Evolutionary conservation across 2,888 invertebrate species (phyloP).

Genomic region (Teleiodes luculella): DNA sequence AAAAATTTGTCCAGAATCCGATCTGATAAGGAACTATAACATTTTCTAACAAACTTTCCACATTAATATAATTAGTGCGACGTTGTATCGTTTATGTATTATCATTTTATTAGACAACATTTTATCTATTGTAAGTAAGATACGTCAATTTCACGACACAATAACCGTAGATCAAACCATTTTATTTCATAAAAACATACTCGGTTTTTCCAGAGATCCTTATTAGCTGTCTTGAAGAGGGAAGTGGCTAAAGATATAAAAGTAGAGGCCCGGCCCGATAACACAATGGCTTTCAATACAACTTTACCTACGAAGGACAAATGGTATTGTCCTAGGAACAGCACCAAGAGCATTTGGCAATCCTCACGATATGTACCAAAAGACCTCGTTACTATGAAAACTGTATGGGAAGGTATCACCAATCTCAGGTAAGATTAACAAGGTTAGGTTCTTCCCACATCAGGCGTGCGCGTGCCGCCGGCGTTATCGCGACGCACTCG

Average conservation of each 20-base stretch:
- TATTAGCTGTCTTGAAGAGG: conserved; percentile 48
- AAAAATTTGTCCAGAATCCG: too few species aligned
- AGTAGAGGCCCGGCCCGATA: conserved; percentile 57
- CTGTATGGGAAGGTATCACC: conserved; percentile 82
- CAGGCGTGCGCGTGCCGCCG: too few species aligned
- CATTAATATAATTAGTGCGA: too few species aligned
- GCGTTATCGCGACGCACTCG: too few species aligned
- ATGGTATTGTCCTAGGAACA: conserved; percentile 70
- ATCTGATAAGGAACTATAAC: too few species aligned
- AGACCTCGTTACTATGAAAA: conserved; percentile 79
- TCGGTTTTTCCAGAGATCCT: conserved; percentile 48
- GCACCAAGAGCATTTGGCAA: conserved; percentile 76
- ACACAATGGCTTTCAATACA: conserved; percentile 67
- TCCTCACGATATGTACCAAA: conserved; percentile 75
- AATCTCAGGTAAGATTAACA: conserved; percentile 68
- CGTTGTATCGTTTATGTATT: too few species aligned
- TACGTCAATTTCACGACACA: too few species aligned
- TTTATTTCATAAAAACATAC: too few species aligned
- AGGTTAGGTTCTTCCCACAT: neutral
- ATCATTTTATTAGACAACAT: too few species aligned
- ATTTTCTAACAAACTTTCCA: too few species aligned
- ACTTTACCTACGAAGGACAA: conserved; percentile 65
- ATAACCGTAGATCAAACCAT: too few species aligned
- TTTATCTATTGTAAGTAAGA: too few species aligned
- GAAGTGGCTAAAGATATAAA: conserved; percentile 70